phyloP scores from a whole-genome alignment of 2,797 vertebrate genomes.

The Periparus ater region DNA sequence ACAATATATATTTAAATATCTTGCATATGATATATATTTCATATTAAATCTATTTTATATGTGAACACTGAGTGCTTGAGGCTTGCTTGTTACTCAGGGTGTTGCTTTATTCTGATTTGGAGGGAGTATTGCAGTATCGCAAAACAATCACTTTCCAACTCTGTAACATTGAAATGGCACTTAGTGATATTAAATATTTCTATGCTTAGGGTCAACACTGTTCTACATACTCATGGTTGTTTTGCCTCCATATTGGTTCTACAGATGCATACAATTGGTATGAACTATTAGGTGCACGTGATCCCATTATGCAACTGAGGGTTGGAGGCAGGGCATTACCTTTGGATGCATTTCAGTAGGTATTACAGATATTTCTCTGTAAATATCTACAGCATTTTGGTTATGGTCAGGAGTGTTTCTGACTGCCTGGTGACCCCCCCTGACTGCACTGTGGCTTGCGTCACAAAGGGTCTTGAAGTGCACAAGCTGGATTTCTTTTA shows the following conservation, averaged over 20 bases:
- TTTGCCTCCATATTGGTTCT: conserved; percentile 24
- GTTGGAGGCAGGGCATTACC: background rate
- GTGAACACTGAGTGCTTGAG: background rate
- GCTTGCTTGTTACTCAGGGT: background rate
- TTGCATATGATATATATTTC: too few species aligned
- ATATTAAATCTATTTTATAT: background rate
- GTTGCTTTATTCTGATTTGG: background rate
- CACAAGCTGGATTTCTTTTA: background rate
- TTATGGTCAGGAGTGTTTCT: background rate
- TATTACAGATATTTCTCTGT: background rate
- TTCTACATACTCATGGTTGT: background rate
- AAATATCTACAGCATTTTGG: background rate
- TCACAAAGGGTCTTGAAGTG: background rate
- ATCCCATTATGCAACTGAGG: conserved; percentile 19
- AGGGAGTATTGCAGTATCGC: background rate
- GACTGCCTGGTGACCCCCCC: background rate
- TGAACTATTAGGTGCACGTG: conserved; percentile 34
- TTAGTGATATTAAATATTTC: background rate
- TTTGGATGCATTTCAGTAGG: background rate
- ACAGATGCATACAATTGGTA: background rate
- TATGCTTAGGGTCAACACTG: background rate
- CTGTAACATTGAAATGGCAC: background rate
- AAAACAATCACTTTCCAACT: conserved; percentile 13
- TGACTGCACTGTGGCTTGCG: fast-evolving
- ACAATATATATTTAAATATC: too few species aligned